These are phyloP conservation scores for Micromussa lordhowensis DNA, from an alignment of 92 coral and sea anemone genomes.

Conservation along the genomic window DNA sequence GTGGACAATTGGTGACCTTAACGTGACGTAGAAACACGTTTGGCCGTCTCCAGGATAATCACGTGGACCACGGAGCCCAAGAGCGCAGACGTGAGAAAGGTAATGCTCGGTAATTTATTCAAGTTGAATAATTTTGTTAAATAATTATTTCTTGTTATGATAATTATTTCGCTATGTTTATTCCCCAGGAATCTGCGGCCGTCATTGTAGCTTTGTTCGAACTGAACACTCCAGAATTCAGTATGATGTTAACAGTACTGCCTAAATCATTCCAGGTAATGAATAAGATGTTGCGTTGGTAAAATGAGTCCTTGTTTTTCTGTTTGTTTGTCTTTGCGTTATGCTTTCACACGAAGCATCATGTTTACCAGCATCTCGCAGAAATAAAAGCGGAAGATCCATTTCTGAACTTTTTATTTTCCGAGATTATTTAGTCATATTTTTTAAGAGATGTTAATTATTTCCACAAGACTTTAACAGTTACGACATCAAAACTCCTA, in stretches of 20 bases:
- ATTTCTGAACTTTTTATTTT: too few relatives aligned
- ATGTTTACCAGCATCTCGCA: too few relatives aligned
- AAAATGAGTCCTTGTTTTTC: background rate
- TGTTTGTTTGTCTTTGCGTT: too few relatives aligned
- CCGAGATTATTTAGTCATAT: too few relatives aligned
- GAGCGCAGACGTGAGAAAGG: constrained; percentile 98
- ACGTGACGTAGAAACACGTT: constrained; percentile 85
- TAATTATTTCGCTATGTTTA: background rate
- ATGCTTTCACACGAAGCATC: too few relatives aligned
- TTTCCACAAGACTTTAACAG: too few relatives aligned
- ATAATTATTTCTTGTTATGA: background rate
- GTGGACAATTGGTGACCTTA: constrained; percentile 34
- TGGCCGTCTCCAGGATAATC: constrained; percentile 95
- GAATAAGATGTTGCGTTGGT: background rate
- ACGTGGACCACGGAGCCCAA: constrained; percentile 99
- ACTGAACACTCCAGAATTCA: constrained; percentile 97
- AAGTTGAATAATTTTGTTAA: background rate
- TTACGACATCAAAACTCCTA: too few relatives aligned
- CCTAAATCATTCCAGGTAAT: constrained; percentile 98
- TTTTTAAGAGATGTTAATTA: too few relatives aligned
- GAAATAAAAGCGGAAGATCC: too few relatives aligned
- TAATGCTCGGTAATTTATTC: constrained; percentile 12
- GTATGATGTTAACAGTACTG: constrained; percentile 93
- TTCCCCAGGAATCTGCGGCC: constrained; percentile 90
- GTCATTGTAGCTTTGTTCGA: constrained; percentile 96